Base-by-base conservation (phyloP, 2,888 invertebrate genomes). In the Lepidocyrtoides sp. region DNA sequence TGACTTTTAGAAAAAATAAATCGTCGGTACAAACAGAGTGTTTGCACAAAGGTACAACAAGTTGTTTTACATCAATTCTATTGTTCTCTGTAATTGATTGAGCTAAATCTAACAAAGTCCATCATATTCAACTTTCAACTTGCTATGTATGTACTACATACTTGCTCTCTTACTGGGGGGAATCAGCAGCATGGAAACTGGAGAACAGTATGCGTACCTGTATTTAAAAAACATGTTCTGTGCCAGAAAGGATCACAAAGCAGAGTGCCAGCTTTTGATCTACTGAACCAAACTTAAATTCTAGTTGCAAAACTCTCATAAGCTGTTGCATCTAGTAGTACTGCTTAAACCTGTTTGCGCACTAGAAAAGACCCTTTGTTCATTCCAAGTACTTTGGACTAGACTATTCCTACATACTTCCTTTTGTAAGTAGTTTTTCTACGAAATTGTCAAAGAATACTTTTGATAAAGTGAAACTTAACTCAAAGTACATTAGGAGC, bases 181-280 rank as follows among this genome's bases (percentile, higher is more conserved):
- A 48, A 17, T 17, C 10, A 72, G 26, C 75, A 75, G 44, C 75
- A 75, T 75, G 75, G 75, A 75, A 75, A 75, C 75, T 75, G 32
- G 32, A 48, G 14, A 69, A 20, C 17, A 69, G 1, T 17, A 36
- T 60, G n/a, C 57, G 2, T 57, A 17, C n/a, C 17, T 17, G 10
- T 60, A 60, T 60, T 29, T 4, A 66, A 32, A 10, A 66, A 32
- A 10, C 32, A 14, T 32, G 8, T 66, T 66, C 17, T 54, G 4
- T n/a, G 17, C 54, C 4, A 14, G 29, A n/a, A n/a, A 66, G 8
- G n/a, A 66, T 4, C 23, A 4, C 57, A 57, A 57, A 17, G 20
- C 10, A 57, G 2, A 3, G 0, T 57, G 17, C 17, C 36, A 23
- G 12, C 60, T 60, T 60, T 60, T 60, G 3, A 36, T 36, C 36